Base-by-base conservation (phyloP, 2,888 invertebrate species). In the Tinea semifulvella region DNA sequence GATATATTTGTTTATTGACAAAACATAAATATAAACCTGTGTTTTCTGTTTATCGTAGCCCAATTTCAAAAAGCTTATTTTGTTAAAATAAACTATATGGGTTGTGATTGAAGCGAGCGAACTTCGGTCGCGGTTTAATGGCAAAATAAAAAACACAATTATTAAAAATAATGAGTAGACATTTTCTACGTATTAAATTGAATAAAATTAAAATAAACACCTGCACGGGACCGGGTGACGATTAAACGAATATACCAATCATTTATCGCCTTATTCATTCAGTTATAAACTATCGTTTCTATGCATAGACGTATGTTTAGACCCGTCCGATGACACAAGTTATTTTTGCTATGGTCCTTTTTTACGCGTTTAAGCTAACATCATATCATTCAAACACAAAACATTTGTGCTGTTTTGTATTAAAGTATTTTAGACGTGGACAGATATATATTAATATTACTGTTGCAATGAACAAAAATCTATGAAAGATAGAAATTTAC, bases 211-310 rank as follows among this genome's bases (percentile, higher is more conserved):
- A 59, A 64, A 57, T 55, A 58, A 73, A 56, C 53, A 63, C 72
- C 72, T 72, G 73, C 69, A 57, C 57, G 66, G 65, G 67, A 71
- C 70, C 74, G 70, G 74, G 73, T 64, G 53, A 58, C 51, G n/a
- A 17, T 56, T 56, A 62, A 69, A 66, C 31, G 70, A n/a, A n/a
- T n/a, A n/a, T n/a, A n/a, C n/a, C n/a, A n/a, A n/a, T 40, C 20
- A 11, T 22, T 2, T 22, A 3, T n/a, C 38, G 31, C 8, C 3
- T 40, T 40, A 11, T 35, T 35, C 35, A 36, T 16, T 16, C 3
- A 17, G 4, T 36, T 14, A 36, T 36, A n/a, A n/a, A n/a, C n/a
- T n/a, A n/a, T n/a, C n/a, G n/a, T n/a, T n/a, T n/a, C n/a, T n/a
- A n/a, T n/a, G n/a, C n/a, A n/a, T n/a, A n/a, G n/a, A n/a, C n/a